Base-by-base conservation (phyloP, 2,888 invertebrate species). In the Clistopyga incitator region DNA sequence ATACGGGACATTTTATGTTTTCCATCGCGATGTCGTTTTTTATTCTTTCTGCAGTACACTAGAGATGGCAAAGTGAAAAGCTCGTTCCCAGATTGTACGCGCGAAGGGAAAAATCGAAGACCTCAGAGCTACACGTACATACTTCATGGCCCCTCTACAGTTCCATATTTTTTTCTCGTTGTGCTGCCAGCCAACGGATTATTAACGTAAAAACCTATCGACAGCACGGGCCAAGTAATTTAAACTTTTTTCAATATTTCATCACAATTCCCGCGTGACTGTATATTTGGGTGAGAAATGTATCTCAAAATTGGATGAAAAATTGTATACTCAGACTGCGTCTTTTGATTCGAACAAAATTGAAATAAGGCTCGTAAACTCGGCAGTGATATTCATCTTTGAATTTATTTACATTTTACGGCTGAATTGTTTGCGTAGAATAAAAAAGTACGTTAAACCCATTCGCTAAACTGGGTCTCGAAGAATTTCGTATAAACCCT, bases 1-100 rank as follows among this genome's bases (percentile, higher is more conserved):
- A n/a, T 34, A 34, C 29, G 50, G 61, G 38, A 34, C 61, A 18
- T 74, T 61, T 74, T 61, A 38, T 54, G 34, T 50, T 50, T 64
- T 74, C 50, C 38, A 64, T 52, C 34, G 13, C 61, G 11, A 61
- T 23, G 15, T 61, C 6, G 13, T 74, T 52, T 50, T 45, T 29
- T 23, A 38, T 54, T 18, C 13, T 4, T 77, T 23, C 18, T 18
- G 8, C 45, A 67, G 25, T 52, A 8, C 18, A 52, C 10, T 47
- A n/a, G 23, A 10, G 38, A 25, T 42, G 11, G 13, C 11, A 10
- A 42, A 64, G 29, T 8, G 42, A 25, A 54, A 65, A 76, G 65
- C 56, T 56, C 18, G 29, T 68, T 52, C 18, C 52, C 8, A 6
- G 68, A 45, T 25, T 47, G 67, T 8, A 67, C n/a, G 34, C 29